Base-by-base conservation (phyloP, 2,888 invertebrate genomes). In the Lutraria lutraria region DNA sequence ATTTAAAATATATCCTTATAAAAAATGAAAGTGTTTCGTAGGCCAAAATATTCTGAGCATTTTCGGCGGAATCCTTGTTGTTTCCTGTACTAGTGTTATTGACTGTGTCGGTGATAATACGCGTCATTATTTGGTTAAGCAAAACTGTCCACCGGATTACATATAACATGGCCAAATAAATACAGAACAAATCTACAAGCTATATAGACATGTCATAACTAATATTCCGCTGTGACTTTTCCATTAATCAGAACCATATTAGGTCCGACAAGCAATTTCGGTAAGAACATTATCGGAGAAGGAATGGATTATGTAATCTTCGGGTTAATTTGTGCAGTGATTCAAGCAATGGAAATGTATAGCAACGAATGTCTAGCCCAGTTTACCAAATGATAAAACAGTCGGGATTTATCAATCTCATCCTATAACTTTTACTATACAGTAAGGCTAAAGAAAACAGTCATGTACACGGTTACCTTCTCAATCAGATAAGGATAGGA, bases 141-240 rank as follows among this genome's bases (percentile, higher is more conserved):
- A 25, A 68, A 68, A 10, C 25, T 68, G n/a, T 68, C 63, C 25
- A 25, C 25, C 25, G 25, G 13, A 68, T 68, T 68, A 68, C 63
- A 25, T 25, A 68, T 68, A 12, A 60, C 12, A 68, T n/a, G n/a
- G n/a, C n/a, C 12, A 68, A 68, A 68, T 68, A 68, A 25, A 25
- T 12, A 68, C 63, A 25, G 63, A 68, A n/a, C 60, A 68, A 25
- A n/a, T 12, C 25, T 12, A 68, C 25, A n/a, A n/a, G 10, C 25
- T 25, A 68, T n/a, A n/a, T 25, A 68, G 63, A 68, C 63, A 68
- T 68, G 63, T 68, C 63, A 68, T 68, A 68, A 68, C 63, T 68
- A 68, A 68, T 68, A 68, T 68, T n/a, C 63, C 25, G 63, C 13
- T 25, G 63, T 68, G n/a, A 25, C 63, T n/a, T 68, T 68, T n/a